A percentile compares a stretch with the other conserved stretches of the same genome.
These are phyloP conservation scores for Heteropelma amictum DNA, from an alignment of 2,888 invertebrate species.

Conservation along the genomic window DNA sequence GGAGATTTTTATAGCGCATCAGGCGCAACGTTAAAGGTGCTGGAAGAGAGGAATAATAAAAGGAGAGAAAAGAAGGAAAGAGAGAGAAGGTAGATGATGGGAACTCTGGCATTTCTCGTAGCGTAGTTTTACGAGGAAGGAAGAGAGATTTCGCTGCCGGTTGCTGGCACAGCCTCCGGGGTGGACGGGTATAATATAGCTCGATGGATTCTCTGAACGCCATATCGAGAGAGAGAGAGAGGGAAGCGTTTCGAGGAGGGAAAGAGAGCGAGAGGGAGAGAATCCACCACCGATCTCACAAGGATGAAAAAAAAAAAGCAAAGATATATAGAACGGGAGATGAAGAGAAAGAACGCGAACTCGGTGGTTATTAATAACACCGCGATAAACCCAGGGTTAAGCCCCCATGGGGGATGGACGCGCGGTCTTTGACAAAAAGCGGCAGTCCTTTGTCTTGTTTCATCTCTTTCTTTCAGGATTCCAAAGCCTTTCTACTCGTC, in stretches of 20 bases:
- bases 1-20: slow-evolving; percentile 41
- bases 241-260: too few relatives aligned
- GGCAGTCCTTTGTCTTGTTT: slow-evolving; percentile 54
- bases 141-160: slow-evolving; percentile 61
- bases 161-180: slow-evolving; percentile 53
- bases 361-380: slow-evolving; percentile 71
- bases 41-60: neutral
- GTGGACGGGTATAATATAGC: slow-evolving; percentile 21
- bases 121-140: slow-evolving; percentile 66
- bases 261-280: neutral
- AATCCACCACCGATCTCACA: slow-evolving; percentile 6
- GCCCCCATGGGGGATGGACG: slow-evolving; percentile 67
- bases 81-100: neutral
- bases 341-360: slow-evolving; percentile 46
- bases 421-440: slow-evolving; percentile 68
- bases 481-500: slow-evolving; percentile 18
- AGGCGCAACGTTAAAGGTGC: slow-evolving; percentile 37
- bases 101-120: slow-evolving; percentile 57
- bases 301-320: slow-evolving; percentile 28
- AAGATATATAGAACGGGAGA: slow-evolving; percentile 52
- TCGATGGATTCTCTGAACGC: slow-evolving; percentile 16
- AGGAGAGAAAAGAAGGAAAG: neutral
- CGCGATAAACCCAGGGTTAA: slow-evolving; percentile 69
- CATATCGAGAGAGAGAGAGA: neutral
- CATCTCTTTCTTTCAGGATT: slow-evolving; percentile 46